Evolutionary conservation across 2,113 vertebrate species (phyloP).

Genomic region (Thamnaconus septentrionalis): DNA sequence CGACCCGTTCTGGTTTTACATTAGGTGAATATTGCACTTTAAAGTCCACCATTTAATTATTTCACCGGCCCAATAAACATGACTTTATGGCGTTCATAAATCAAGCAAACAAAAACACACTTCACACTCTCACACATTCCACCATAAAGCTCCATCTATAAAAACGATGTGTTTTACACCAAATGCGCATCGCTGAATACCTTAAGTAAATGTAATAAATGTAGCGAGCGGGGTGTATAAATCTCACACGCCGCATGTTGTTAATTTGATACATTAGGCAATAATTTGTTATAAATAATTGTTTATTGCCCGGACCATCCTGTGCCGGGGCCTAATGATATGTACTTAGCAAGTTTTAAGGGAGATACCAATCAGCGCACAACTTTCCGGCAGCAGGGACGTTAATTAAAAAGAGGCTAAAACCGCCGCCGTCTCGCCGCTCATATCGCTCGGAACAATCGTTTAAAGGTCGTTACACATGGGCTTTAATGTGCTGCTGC

Average conservation of each 20-base stretch:
- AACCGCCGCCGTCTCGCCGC: slow-evolving; percentile 39
- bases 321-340: slow-evolving; percentile 84
- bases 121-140: slow-evolving; percentile 93
- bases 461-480: slow-evolving; percentile 26
- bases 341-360: slow-evolving; percentile 68
- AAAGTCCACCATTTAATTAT: slow-evolving; percentile 96
- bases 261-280: slow-evolving; percentile 99
- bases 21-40: slow-evolving; percentile 96
- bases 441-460: slow-evolving; percentile 31
- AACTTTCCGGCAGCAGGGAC: slow-evolving; percentile 54
- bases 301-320: slow-evolving; percentile 93
- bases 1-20: slow-evolving; percentile 89
- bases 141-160: slow-evolving; percentile 95
- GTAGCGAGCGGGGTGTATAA: slow-evolving; percentile 88
- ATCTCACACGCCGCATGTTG: slow-evolving; percentile 96
- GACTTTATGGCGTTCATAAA: slow-evolving; percentile 91
- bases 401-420: slow-evolving; percentile 43
- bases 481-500: not conserved
- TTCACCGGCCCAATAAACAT: slow-evolving; percentile 97
- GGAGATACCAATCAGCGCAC: slow-evolving; percentile 64
- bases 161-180: slow-evolving; percentile 94
- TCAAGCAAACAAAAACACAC: slow-evolving; percentile 93
- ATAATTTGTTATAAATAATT: slow-evolving; percentile 99
- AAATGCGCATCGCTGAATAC: slow-evolving; percentile 93
- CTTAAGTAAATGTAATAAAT: slow-evolving; percentile 99